Evolutionary conservation across 2,113 vertebrate species (phyloP).

Genomic region (Prionailurus viverrinus): DNA sequence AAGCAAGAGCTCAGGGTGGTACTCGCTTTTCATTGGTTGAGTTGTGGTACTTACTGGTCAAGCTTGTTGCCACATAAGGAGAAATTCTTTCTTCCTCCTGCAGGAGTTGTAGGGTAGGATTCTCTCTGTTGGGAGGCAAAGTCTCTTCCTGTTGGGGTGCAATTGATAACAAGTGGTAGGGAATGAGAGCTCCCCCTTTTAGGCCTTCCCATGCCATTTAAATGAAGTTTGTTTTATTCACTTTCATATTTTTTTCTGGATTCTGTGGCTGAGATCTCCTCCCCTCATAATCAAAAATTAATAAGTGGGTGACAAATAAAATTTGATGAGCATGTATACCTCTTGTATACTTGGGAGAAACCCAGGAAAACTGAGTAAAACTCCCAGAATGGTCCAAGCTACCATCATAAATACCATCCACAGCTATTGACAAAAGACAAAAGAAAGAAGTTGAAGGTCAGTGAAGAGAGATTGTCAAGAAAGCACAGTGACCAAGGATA

Average conservation of each 20-base stretch:
- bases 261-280: background rate
- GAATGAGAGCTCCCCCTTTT: background rate
- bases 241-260: background rate
- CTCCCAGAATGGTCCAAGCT: background rate
- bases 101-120: background rate
- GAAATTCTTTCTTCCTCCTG: background rate
- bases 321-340: background rate
- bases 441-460: background rate
- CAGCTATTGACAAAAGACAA: background rate
- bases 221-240: background rate
- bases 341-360: background rate
- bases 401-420: background rate
- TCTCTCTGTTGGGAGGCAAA: background rate
- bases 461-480: background rate
- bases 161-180: background rate
- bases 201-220: background rate
- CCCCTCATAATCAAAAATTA: background rate
- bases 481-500: background rate
- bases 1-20: background rate
- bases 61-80: background rate
- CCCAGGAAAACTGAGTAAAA: background rate
- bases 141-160: background rate
- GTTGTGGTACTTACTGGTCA: background rate
- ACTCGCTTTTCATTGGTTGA: background rate
- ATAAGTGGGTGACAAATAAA: background rate